Conservation (phyloP, 2,797 vertebrate species). For the Columba guinea region DNA sequence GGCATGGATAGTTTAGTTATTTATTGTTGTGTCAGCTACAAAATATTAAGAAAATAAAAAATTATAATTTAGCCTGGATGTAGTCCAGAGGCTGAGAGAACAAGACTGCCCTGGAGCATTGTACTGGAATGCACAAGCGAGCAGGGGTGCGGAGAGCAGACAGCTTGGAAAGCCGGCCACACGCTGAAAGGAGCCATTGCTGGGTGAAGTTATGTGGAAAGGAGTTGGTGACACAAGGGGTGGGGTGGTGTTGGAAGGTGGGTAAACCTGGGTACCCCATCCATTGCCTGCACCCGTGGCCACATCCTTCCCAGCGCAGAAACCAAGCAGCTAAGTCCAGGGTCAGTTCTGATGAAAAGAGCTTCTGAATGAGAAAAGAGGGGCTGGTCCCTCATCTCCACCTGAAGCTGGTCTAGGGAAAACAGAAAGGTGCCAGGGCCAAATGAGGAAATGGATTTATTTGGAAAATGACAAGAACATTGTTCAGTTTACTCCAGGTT, state of each 20-base stretch:
- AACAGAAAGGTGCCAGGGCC: background rate
- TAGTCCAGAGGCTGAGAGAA: background rate
- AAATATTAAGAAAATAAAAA: constrained; percentile 22
- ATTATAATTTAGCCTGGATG: background rate
- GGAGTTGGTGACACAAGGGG: background rate
- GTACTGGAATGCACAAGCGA: background rate
- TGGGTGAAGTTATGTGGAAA: background rate
- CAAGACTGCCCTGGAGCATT: background rate
- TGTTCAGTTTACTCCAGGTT: background rate
- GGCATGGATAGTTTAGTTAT: background rate
- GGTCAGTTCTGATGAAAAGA: background rate
- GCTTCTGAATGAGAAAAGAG: background rate
- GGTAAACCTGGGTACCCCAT: background rate
- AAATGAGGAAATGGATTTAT: background rate
- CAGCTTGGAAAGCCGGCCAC: background rate
- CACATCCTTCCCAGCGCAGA: background rate
- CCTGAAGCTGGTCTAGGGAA: background rate
- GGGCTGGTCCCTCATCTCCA: background rate
- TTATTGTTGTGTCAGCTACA: background rate
- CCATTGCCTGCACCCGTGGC: background rate
- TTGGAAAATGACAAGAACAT: background rate
- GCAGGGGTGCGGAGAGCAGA: background rate
- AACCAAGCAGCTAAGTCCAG: background rate
- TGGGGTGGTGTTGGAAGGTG: background rate
- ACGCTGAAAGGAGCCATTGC: background rate